phyloP scores from a whole-genome alignment of 2,797 vertebrate genomes.

The Limnodromus scolopaceus region DNA sequence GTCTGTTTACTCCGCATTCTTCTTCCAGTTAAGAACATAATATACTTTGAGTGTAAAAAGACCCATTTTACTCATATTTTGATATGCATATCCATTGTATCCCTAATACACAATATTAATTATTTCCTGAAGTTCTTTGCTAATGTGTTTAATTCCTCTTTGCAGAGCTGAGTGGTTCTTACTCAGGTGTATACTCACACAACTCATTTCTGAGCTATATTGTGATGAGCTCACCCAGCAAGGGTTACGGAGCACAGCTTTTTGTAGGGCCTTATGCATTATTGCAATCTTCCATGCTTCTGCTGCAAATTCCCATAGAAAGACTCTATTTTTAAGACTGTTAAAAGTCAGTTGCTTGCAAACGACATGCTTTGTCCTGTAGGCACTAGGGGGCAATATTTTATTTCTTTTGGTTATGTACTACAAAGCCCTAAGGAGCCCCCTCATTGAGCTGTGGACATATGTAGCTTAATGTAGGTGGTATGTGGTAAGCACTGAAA shows the following conservation, averaged over 20 bases:
- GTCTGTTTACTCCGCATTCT: neutral
- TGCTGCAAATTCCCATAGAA: neutral
- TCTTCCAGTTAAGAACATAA: neutral
- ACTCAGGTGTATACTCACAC: neutral
- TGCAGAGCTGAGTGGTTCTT: neutral
- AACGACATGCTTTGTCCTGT: neutral
- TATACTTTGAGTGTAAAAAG: neutral
- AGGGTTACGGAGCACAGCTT: neutral
- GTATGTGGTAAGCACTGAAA: neutral
- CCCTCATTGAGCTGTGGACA: neutral
- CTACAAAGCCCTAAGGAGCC: rapidly evolving
- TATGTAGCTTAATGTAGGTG: neutral
- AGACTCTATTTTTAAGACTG: neutral
- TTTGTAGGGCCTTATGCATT: neutral
- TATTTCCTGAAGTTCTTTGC: neutral
- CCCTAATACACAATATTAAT: neutral
- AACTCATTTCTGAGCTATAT: rapidly evolving
- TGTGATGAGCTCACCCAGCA: neutral
- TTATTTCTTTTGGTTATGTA: neutral
- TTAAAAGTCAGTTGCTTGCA: neutral
- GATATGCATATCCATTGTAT: neutral
- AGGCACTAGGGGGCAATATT: slow-evolving; percentile 69
- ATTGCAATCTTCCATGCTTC: rapidly evolving
- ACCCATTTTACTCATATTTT: neutral
- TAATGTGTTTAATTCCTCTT: neutral